These are phyloP conservation scores for Cacatua alba DNA, from an alignment of 2,113 vertebrate species.

Conservation along the genomic window DNA sequence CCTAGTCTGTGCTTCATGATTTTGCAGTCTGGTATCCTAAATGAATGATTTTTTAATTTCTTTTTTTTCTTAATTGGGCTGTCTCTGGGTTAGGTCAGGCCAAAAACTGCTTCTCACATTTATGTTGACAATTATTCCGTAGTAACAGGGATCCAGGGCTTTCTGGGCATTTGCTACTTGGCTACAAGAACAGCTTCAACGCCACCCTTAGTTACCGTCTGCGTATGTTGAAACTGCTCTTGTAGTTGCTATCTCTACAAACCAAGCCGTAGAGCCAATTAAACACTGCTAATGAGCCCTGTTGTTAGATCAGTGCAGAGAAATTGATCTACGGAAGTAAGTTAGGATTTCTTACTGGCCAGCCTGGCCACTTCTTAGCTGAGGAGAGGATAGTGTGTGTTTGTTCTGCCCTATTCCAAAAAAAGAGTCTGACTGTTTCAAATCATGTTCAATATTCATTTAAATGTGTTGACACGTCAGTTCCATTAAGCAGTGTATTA, in stretches of 20 bases:
- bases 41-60: neutral
- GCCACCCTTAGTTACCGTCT: neutral
- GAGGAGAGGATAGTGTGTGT: neutral
- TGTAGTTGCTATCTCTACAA: neutral
- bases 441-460: neutral
- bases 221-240: neutral
- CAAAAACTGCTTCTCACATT: neutral
- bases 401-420: neutral
- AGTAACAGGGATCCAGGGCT: neutral
- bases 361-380: neutral
- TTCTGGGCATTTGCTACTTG: neutral
- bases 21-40: neutral
- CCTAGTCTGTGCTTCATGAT: neutral
- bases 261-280: neutral
- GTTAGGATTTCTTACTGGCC: neutral
- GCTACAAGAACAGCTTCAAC: neutral
- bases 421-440: neutral
- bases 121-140: neutral
- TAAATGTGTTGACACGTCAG: neutral
- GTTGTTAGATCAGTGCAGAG: slow-evolving; percentile 3
- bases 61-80: neutral
- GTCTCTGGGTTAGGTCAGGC: neutral
- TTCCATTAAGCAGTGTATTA: neutral
- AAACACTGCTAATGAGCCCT: slow-evolving; percentile 21
- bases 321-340: slow-evolving; percentile 15